Conservation (phyloP, 2,797 vertebrate species). For the Macropus fuliginosus region DNA sequence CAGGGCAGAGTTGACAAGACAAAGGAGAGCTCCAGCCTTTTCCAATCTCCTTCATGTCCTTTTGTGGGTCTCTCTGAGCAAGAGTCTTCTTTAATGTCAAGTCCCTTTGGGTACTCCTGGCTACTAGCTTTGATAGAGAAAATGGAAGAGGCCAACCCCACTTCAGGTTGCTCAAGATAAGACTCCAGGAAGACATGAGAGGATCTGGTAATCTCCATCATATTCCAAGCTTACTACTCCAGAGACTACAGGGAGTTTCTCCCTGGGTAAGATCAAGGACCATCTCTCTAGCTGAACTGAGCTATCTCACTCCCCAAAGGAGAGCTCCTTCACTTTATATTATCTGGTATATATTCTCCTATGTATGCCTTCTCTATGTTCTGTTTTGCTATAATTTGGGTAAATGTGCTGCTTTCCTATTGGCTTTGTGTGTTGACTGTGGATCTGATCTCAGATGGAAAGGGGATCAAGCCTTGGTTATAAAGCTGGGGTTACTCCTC, state of each 20-base stretch:
- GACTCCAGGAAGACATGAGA: background rate
- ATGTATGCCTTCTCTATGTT: background rate
- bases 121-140: background rate
- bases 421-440: background rate
- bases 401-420: background rate
- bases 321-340: background rate
- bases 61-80: background rate
- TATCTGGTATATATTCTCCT: background rate
- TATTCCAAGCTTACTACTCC: background rate
- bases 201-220: background rate
- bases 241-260: background rate
- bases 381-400: background rate
- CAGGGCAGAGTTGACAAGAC: background rate
- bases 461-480: background rate
- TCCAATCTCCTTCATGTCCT: background rate
- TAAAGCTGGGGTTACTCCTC: background rate
- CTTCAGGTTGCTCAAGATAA: background rate
- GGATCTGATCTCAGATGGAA: background rate
- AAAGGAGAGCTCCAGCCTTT: background rate
- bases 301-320: background rate
- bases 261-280: background rate
- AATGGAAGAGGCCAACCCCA: background rate
- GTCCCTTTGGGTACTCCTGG: background rate
- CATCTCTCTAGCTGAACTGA: background rate
- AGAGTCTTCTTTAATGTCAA: background rate